Evolutionary conservation across 2,797 vertebrate species (phyloP), one percentile per base, ranked within the genome.

Genomic region (Erithacus rubecula): DNA sequence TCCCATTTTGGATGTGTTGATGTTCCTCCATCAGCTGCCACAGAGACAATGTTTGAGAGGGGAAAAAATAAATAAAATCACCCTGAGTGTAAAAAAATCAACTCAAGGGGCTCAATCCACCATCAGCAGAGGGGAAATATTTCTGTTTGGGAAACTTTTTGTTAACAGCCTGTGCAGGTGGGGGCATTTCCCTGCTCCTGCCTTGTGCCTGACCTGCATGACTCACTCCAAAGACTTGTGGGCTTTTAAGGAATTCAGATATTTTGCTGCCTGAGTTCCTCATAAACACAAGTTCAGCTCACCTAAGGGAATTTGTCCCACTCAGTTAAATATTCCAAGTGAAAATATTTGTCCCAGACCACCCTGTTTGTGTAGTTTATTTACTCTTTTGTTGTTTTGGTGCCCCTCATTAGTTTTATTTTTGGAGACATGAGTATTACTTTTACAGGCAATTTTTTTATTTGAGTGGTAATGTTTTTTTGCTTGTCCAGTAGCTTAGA

Each of bases 31-130:
- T 43, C 71, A 29, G 68, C 12, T 12, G 39, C 36, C 39, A 39
- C 24, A 3, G 1, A 92, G 47, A 1, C 12, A 77, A 49, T 2
- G 1, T 29, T 39, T 21, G 15, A 39, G 29, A 20, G n/a, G 1
- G 4, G 2, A 18, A 18, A 52, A 53, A 23, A 3, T 19, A 23
- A n/a, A 37, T 15, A 19, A 62, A 77, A 56, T 6, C 30, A 13
- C 19, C 16, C n/a, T 49, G 51, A 37, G 18, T 0, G 1, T 6
- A 27, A 30, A 27, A 30, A 67, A 67, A 46, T 37, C 15, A 14
- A 2, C 27, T 51, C 15, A 12, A n/a, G 64, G 67, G 34, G 32
- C 58, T 83, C 17, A 9, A 44, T 44, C 44, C 44, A 44, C 44
- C 10, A 21, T 12, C 20, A 44, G 44, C 44, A 44, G 8, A 8